A percentile compares a stretch with the other conserved stretches of the same genome.
Evolutionary conservation across 2,888 invertebrate species (phyloP).

Genomic region (Balanococcus diminutus): DNA sequence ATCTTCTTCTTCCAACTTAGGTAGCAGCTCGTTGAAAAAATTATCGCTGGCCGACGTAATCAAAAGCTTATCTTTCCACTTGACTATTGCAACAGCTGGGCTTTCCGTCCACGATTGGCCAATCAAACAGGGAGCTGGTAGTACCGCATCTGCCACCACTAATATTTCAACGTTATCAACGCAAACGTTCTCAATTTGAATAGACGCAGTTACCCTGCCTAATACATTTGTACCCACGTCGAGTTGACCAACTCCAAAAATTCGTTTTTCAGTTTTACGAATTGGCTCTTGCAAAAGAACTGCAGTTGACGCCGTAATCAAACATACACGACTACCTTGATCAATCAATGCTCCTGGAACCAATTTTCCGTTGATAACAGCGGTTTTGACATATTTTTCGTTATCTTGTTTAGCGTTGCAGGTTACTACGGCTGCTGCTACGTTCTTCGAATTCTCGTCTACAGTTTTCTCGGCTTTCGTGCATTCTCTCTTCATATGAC

Average conservation of each 20-base stretch:
- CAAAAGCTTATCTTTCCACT: neutral
- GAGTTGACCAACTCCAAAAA: neutral
- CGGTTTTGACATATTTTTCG: constrained; percentile 1
- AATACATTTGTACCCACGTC: neutral
- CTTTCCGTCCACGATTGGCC: neutral
- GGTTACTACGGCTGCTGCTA: neutral
- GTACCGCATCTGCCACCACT: neutral
- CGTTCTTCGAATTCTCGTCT: neutral
- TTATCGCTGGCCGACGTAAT: neutral
- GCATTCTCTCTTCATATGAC: neutral
- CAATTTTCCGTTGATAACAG: neutral
- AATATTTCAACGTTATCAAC: neutral
- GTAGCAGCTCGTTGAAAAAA: neutral
- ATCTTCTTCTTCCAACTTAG: neutral
- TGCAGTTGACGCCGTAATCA: neutral
- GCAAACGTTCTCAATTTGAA: neutral
- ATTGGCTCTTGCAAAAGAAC: neutral
- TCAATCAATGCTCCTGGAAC: neutral
- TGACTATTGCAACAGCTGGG: neutral
- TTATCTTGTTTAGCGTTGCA: too few species aligned
- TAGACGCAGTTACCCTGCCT: neutral
- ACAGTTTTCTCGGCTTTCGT: too few species aligned
- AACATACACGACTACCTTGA: neutral
- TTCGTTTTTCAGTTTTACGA: neutral
- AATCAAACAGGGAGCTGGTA: neutral